A percentile compares a stretch with the other conserved stretches of the same genome.
These are phyloP conservation scores for Apoda limacodes DNA, from an alignment of 2,888 invertebrate genomes.

Conservation along the genomic window DNA sequence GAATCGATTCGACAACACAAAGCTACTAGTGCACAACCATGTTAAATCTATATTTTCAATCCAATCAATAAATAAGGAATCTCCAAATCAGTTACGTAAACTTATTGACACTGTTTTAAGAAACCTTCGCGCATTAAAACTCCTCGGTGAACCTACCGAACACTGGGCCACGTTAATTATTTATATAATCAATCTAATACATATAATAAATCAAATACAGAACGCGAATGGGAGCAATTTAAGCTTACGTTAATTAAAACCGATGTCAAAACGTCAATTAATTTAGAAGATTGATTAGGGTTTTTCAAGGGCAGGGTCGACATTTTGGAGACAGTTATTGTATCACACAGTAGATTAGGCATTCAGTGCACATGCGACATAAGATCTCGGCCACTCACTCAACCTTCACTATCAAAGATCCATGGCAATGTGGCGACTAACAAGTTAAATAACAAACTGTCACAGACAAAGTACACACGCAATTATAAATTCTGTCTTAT, in stretches of 20 bases:
- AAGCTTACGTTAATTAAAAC: slow-evolving; percentile 5
- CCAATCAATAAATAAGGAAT: slow-evolving; percentile 12
- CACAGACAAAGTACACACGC: not conserved
- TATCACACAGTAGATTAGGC: not conserved
- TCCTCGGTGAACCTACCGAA: slow-evolving; percentile 14
- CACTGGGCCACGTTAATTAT: slow-evolving; percentile 15
- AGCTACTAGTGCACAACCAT: slow-evolving; percentile 17
- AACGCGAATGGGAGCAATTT: slow-evolving; percentile 17
- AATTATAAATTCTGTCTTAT: not conserved
- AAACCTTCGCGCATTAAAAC: slow-evolving; percentile 17
- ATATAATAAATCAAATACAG: slow-evolving; percentile 11
- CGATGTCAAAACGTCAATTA: slow-evolving; percentile 1
- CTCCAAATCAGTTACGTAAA: slow-evolving; percentile 10
- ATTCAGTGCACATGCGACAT: not conserved
- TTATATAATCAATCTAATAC: slow-evolving; percentile 13
- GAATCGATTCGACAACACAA: slow-evolving; percentile 14
- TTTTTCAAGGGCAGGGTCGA: slow-evolving; percentile 8
- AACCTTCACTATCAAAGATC: not conserved
- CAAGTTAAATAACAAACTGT: not conserved
- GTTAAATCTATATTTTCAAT: slow-evolving; percentile 16
- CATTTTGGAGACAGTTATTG: slow-evolving; percentile 8
- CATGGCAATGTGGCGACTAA: slow-evolving; percentile 2
- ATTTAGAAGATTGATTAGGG: slow-evolving; percentile 7
- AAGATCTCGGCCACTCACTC: not conserved
- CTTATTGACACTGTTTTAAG: slow-evolving; percentile 14